Evolutionary conservation across 2,888 invertebrate genomes (phyloP).

Genomic region (Caenorhabditis virilis): DNA sequence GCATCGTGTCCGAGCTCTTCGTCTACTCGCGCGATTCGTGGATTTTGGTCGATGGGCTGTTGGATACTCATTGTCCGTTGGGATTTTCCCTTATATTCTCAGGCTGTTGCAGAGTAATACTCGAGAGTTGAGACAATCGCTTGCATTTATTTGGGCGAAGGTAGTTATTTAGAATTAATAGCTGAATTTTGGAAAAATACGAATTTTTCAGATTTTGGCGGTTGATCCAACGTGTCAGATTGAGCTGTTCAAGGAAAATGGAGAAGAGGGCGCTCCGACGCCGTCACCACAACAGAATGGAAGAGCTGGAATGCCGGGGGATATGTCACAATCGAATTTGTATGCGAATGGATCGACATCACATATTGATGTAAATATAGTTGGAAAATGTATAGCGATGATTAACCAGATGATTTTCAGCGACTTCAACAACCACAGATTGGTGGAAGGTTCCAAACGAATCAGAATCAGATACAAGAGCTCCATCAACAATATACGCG

Average conservation of each 20-base stretch:
- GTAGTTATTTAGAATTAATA: slow-evolving; percentile 1
- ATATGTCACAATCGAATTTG: slow-evolving; percentile 3
- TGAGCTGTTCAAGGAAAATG: slow-evolving; percentile 75
- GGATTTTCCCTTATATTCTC: slow-evolving; percentile 93
- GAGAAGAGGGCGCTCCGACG: slow-evolving; percentile 2
- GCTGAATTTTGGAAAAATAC: too few species aligned
- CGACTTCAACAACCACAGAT: slow-evolving; percentile 3
- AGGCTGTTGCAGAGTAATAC: slow-evolving; percentile 83
- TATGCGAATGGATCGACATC: background rate
- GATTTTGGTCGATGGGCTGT: slow-evolving; percentile 96
- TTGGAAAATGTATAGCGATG: too few species aligned
- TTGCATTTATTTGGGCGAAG: slow-evolving; percentile 98
- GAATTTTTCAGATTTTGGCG: slow-evolving; percentile 76
- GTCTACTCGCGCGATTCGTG: slow-evolving; percentile 87
- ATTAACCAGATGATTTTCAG: too few species aligned
- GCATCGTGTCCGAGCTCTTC: slow-evolving; percentile 90
- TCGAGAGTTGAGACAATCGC: slow-evolving; percentile 83
- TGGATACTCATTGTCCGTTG: slow-evolving; percentile 81
- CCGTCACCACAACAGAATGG: slow-evolving; percentile 10
- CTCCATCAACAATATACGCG: background rate
- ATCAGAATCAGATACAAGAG: background rate
- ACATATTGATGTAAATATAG: background rate
- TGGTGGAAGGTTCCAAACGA: slow-evolving; percentile 3
- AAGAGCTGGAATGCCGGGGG: slow-evolving; percentile 9
- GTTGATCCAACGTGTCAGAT: slow-evolving; percentile 92